phyloP scores from a whole-genome alignment of 2,888 invertebrate genomes.

The Dryadula phaetusa region DNA sequence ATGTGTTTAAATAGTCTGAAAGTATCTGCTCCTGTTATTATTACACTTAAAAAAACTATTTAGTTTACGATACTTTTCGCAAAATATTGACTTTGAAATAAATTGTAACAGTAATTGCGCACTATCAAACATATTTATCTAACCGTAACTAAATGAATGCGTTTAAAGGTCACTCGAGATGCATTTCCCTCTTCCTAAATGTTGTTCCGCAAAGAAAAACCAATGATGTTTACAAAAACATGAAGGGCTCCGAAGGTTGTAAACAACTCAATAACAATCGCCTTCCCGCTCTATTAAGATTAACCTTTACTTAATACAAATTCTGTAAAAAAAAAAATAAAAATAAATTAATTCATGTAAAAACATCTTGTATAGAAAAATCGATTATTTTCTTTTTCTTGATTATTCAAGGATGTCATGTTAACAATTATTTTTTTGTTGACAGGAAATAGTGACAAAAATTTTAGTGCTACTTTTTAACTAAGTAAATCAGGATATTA shows the following conservation, averaged over 20 bases:
- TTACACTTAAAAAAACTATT: no score
- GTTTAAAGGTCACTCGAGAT: conserved; percentile 49
- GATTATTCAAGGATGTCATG: background rate
- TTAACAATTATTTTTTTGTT: background rate
- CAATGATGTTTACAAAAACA: conserved; percentile 47
- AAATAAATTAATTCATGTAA: conserved; percentile 1
- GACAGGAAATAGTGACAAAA: background rate
- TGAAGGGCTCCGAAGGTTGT: conserved; percentile 62
- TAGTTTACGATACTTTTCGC: background rate
- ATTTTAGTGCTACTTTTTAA: background rate
- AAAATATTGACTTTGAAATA: background rate
- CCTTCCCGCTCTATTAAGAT: conserved; percentile 53
- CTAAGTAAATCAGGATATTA: no score
- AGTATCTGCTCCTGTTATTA: no score
- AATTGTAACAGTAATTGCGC: conserved; percentile 8
- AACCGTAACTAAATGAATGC: conserved; percentile 52
- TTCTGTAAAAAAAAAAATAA: conserved; percentile 1
- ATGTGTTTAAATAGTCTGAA: no score
- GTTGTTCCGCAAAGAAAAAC: conserved; percentile 62
- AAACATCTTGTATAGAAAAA: conserved; percentile 4
- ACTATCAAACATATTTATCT: conserved; percentile 20
- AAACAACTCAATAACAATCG: conserved; percentile 56
- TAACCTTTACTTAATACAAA: conserved; percentile 25
- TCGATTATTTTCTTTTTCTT: background rate
- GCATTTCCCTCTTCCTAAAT: conserved; percentile 58